Conservation (phyloP, 1,140 invertebrate species). For the Drosophila micromelanica region DNA sequence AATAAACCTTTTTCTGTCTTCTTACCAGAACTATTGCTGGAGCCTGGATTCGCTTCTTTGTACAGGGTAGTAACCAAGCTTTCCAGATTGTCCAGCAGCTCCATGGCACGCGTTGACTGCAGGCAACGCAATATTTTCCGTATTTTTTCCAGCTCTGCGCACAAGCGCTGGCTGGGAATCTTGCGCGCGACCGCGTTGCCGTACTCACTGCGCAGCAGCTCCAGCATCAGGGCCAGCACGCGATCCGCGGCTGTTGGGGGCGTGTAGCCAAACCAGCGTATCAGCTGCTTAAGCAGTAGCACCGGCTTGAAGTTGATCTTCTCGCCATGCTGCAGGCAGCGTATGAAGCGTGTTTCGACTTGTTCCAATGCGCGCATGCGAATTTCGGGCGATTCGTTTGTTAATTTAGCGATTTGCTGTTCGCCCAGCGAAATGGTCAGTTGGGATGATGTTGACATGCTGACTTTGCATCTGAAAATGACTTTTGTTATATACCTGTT, state of each 20-base stretch:
- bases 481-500: not conserved
- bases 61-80: conserved; percentile 2
- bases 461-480: conserved; percentile 18
- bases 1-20: too few species aligned
- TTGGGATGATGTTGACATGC: conserved; percentile 23
- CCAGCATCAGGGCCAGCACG: conserved; percentile 65
- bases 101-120: conserved; percentile 8
- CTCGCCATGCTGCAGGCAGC: conserved; percentile 51
- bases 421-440: conserved; percentile 21
- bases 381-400: conserved; percentile 67
- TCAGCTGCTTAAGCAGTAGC: conserved; percentile 69
- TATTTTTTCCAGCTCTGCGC: conserved; percentile 62
- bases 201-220: conserved; percentile 62
- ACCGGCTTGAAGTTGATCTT: conserved; percentile 58
- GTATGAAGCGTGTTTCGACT: conserved; percentile 58
- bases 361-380: conserved; percentile 73
- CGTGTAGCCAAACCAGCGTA: conserved; percentile 70
- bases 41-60: not conserved
- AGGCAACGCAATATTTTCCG: conserved; percentile 26
- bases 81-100: conserved; percentile 58
- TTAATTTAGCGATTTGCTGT: conserved; percentile 57
- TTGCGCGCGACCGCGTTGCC: conserved; percentile 38
- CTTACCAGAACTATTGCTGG: conserved; percentile 14
- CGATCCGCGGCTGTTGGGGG: conserved; percentile 48
- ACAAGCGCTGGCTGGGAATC: conserved; percentile 50